Conservation (phyloP, 2,113 vertebrate genomes). For the Ictidomys tridecemlineatus region DNA sequence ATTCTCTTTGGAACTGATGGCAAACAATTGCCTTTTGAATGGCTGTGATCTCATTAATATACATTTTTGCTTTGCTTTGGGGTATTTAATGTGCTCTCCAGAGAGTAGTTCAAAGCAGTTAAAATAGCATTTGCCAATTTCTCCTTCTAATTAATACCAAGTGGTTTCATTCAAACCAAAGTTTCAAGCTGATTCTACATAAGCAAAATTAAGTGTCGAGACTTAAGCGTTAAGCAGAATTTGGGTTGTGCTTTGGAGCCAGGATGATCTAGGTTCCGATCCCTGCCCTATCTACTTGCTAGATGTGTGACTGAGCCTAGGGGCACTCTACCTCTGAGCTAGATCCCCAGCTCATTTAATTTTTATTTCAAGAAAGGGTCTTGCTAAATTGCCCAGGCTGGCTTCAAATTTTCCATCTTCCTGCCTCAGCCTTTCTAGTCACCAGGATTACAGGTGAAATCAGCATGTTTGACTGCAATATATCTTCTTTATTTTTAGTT, state of each 20-base stretch:
- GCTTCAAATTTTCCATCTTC: too few relatives aligned
- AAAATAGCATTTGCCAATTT: slow-evolving; percentile 78
- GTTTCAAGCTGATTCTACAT: slow-evolving; percentile 57
- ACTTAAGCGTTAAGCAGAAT: not conserved
- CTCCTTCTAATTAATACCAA: slow-evolving; percentile 82
- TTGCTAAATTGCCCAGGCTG: too few relatives aligned
- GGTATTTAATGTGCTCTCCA: slow-evolving; percentile 79
- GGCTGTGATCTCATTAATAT: slow-evolving; percentile 77
- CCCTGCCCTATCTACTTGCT: not conserved
- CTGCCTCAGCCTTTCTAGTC: too few relatives aligned
- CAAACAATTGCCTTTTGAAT: slow-evolving; percentile 76
- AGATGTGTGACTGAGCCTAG: not conserved
- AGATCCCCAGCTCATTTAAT: too few relatives aligned
- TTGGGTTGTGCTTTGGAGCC: not conserved
- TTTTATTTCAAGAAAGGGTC: too few relatives aligned
- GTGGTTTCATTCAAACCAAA: slow-evolving; percentile 65
- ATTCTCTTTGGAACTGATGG: slow-evolving; percentile 72
- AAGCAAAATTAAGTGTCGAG: slow-evolving; percentile 7
- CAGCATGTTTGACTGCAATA: too few relatives aligned
- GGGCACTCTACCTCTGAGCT: too few relatives aligned
- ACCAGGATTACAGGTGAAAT: too few relatives aligned
- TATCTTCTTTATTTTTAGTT: too few relatives aligned
- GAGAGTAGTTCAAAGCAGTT: slow-evolving; percentile 78
- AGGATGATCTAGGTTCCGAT: not conserved
- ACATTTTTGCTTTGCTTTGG: slow-evolving; percentile 79